phyloP scores from a whole-genome alignment of 2,888 invertebrate species.

The Mystacides longicornis region DNA sequence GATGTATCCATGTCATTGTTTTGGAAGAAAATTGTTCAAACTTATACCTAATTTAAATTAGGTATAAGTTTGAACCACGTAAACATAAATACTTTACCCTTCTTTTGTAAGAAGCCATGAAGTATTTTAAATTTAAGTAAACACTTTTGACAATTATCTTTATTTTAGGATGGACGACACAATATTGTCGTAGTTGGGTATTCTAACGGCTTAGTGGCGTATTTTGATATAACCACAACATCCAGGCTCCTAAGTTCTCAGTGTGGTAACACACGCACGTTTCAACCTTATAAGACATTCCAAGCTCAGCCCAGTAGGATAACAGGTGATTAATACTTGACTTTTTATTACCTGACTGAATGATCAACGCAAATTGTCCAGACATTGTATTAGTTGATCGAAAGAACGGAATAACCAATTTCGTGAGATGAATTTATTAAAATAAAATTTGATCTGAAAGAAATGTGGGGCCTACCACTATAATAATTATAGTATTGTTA shows the following conservation, averaged over 20 bases:
- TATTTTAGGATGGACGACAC: conserved; percentile 34
- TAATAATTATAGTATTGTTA: no score
- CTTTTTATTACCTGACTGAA: no score
- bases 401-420: neutral
- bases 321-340: conserved; percentile 41
- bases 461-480: no score
- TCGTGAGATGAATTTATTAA: no score
- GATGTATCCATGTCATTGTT: no score
- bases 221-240: conserved; percentile 51
- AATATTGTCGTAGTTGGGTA: conserved; percentile 57
- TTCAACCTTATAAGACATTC: conserved; percentile 54
- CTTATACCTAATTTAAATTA: no score
- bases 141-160: neutral
- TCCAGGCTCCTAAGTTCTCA: conserved; percentile 44
- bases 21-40: no score
- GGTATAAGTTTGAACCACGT: neutral
- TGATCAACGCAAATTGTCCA: neutral
- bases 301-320: conserved; percentile 51
- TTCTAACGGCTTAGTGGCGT: conserved; percentile 56
- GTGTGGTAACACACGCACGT: conserved; percentile 37
- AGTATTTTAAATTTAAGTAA: no score
- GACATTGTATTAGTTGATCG: neutral
- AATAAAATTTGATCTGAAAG: no score
- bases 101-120: no score
- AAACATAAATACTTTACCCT: neutral